Base-by-base conservation (phyloP, 2,888 invertebrate genomes). In the Clivina fossor region DNA sequence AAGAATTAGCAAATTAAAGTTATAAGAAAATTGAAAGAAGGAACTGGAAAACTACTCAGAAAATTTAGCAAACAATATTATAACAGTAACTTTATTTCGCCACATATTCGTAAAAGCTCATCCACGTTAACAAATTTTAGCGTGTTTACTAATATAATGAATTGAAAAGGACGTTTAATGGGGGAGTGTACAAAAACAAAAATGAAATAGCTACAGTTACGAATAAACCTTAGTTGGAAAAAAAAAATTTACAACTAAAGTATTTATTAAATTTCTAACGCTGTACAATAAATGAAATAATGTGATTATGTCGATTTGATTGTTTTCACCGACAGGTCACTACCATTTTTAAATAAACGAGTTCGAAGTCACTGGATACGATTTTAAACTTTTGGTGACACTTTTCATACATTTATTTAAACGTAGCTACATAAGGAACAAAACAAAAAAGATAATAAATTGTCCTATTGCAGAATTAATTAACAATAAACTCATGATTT, bases 311-410 rank as follows among this genome's bases (percentile, higher is more conserved):
- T n/a, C n/a, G n/a, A n/a, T n/a, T n/a, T 56, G 50, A 58, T 57
- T 75, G 78, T 62, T 62, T 64, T 64, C 64, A 66, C 64, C 64
- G 58, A 62, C 62, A 61, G 57, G 55, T 57, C 59, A 61, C 60
- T 63, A 63, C 63, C 57, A 61, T 65, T 58, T n/a, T 60, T 60
- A 66, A 68, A 67, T 62, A 64, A 62, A 57, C 46, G 53, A 49
- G 69, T 70, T 69, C 70, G 71, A 71, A 71, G 69, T 71, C 71
- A 70, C 71, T 68, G 62, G 65, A 63, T 66, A 53, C 47, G 54
- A 57, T 56, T 37, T 43, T 49, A 59, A 59, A 61, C 59, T 59
- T 60, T 60, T 61, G 63, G 65, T 55, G 35, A 55, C 55, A 46
- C 55, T 47, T 55, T 55, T 57, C 68, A 65, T 65, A 65, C 63